Evolutionary conservation across 1,140 invertebrate genomes (phyloP), one percentile per base, ranked within the genome.

Genomic region (Lordiphosa clarofinis): DNA sequence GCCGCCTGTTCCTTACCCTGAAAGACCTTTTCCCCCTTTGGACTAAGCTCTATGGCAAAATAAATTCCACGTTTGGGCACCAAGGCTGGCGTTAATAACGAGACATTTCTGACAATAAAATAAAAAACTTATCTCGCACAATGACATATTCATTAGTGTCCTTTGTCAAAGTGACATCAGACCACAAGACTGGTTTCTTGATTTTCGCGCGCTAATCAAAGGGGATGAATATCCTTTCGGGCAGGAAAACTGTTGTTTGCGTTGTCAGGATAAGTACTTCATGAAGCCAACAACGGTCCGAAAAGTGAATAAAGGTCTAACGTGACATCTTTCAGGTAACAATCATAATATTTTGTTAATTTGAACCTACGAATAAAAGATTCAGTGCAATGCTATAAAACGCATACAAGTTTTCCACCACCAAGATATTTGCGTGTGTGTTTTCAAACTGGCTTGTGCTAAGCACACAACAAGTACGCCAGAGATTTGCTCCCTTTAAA

Each of bases 111-210:
- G 64, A 67, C 64, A 67, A 67, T 67, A 67, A 67, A 67, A 63
- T 67, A 54, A 66, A 67, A 66, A 66, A 55, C 66, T 67, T 67
- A 67, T 67, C 62, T 64, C 47, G 62, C 54, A 57, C 61, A 47
- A 39, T 67, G 64, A 67, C 64, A 67, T 67, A 66, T 67, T 67
- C 64, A 67, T 67, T 67, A 57, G 56, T 66, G 64, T 67, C 64
- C 62, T 67, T 67, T 67, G 46, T 67, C 64, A 67, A 54, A 47
- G 66, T 67, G 64, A 67, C 64, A 58, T 58, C 64, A 63, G 64
- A 67, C 62, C 13, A 42, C 43, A 57, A 21, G 38, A 3, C 37
- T 19, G 44, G 15, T 53, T 43, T 35, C 9, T 55, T 36, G 62
- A 66, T 52, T 66, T 66, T 50, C 64, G 65, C 62, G 64, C 64